These are phyloP conservation scores for Oenanthe melanoleuca DNA, from an alignment of 2,113 vertebrate genomes.

Conservation along the genomic window DNA sequence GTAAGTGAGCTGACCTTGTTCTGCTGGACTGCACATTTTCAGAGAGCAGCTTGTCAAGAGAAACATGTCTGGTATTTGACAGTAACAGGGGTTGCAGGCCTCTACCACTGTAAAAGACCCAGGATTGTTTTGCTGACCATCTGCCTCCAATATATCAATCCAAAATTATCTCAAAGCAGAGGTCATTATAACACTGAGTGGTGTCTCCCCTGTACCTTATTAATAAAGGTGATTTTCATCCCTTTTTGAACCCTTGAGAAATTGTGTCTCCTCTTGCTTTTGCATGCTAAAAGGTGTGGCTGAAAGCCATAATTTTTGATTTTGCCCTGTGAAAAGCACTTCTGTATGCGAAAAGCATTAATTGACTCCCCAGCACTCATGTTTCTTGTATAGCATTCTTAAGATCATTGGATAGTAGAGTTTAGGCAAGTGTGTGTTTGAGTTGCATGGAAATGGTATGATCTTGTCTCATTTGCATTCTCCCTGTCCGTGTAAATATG, in stretches of 20 bases:
- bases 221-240: background rate
- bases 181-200: background rate
- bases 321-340: background rate
- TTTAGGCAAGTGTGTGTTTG: rapidly evolving
- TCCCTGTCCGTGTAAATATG: background rate
- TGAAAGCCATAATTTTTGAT: background rate
- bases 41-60: background rate
- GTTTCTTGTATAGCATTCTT: background rate
- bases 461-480: background rate
- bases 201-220: background rate
- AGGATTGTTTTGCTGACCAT: background rate
- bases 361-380: background rate
- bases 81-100: background rate
- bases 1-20: background rate
- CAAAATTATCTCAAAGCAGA: background rate
- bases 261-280: background rate
- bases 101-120: background rate
- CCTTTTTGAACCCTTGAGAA: background rate
- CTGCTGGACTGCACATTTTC: background rate
- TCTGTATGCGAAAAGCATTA: background rate
- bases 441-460: background rate
- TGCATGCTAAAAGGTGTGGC: background rate
- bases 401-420: background rate
- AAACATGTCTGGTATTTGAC: background rate
- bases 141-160: background rate